Percentiles rank a stretch among this genome's conserved stretches.
Evolutionary conservation across 2,888 invertebrate genomes (phyloP).

Genomic region (Cordilura impudica): DNA sequence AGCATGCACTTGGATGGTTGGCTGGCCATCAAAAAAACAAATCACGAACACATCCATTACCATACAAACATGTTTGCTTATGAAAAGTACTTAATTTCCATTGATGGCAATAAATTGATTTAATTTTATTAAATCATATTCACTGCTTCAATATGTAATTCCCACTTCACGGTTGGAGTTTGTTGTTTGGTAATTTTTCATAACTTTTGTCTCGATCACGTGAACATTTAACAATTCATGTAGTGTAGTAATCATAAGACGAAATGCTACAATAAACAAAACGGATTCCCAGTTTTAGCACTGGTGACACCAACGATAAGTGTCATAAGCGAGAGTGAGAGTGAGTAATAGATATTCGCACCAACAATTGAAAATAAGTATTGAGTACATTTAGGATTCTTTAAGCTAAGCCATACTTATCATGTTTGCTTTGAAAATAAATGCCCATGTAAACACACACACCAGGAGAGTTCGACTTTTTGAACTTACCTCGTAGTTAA

Average conservation of each 20-base stretch:
- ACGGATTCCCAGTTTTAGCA: background rate
- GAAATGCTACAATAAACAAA: background rate
- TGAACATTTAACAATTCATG: background rate
- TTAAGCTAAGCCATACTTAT: too few relatives aligned
- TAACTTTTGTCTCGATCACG: background rate
- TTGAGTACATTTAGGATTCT: background rate
- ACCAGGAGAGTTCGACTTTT: too few relatives aligned
- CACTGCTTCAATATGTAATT: background rate
- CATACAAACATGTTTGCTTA: constrained; percentile 47
- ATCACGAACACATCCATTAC: constrained; percentile 55
- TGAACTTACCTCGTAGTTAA: too few relatives aligned
- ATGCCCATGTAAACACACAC: too few relatives aligned
- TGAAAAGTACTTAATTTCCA: constrained; percentile 39
- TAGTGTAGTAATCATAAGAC: background rate
- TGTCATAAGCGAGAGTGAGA: background rate
- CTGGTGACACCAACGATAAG: background rate
- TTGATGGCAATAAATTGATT: constrained; percentile 32
- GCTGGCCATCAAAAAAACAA: constrained; percentile 56
- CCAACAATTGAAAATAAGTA: background rate
- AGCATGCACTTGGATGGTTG: background rate
- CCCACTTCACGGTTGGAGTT: background rate
- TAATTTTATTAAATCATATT: constrained; percentile 36
- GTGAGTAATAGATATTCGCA: background rate
- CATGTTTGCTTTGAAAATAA: too few relatives aligned
- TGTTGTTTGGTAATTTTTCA: background rate